Evolutionary conservation across 1,140 invertebrate species (phyloP).

Genomic region (Hycleus phaleratus): DNA sequence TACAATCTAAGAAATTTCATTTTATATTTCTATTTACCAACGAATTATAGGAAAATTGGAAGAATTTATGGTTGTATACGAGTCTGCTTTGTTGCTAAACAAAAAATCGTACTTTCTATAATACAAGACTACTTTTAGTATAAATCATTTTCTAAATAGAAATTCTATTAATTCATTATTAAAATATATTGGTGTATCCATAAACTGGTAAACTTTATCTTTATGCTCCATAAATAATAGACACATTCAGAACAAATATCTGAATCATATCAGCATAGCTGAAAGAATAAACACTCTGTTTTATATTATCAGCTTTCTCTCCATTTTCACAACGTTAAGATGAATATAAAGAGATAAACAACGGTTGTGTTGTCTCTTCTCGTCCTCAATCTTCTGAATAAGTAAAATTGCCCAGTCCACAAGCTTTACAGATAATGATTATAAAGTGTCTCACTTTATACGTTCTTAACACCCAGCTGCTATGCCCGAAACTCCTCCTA

Average conservation of each 20-base stretch:
- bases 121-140: too few species aligned
- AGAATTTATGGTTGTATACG: too few species aligned
- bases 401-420: constrained; percentile 29
- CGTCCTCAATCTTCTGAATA: constrained; percentile 17
- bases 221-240: constrained; percentile 9
- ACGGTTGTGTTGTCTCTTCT: neutral
- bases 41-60: too few species aligned
- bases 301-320: constrained; percentile 6
- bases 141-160: too few species aligned
- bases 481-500: constrained; percentile 22
- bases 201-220: constrained; percentile 1
- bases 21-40: too few species aligned
- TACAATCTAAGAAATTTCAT: too few species aligned
- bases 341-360: constrained; percentile 24
- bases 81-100: too few species aligned
- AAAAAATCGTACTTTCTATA: too few species aligned
- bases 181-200: too few species aligned
- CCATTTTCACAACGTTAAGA: constrained; percentile 11
- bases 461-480: constrained; percentile 25
- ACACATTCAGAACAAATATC: constrained; percentile 3
- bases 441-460: constrained; percentile 29
- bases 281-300: constrained; percentile 20
- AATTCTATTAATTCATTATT: too few species aligned
- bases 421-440: constrained; percentile 29
- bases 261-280: constrained; percentile 15